Base-by-base conservation (phyloP, 1,140 invertebrate genomes). In the Alviniconcha marisindica region DNA sequence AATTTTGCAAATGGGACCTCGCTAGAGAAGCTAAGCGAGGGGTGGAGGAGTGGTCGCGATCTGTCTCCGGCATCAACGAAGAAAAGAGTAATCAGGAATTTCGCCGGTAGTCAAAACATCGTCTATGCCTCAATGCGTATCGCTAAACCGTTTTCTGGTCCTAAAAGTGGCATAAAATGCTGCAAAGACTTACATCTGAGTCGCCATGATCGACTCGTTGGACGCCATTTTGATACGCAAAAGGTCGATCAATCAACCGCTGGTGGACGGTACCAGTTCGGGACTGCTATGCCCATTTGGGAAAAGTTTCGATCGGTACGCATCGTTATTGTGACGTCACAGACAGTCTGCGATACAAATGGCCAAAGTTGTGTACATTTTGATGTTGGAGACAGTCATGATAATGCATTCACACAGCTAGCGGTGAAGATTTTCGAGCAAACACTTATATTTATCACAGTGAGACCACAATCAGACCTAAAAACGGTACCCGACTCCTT, bases 11-110 rank as follows among this genome's bases (percentile, higher is more conserved):
- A 40, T 38, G 38, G 15, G 2, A 7, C 36, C 24, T 40, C 36
- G 10, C 69, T 24, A 2, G 10, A 24, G 36, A 14, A 40, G 18
- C 24, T 33, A 24, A 18, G 12, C 36, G 36, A 40, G 69, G 10
- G 69, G 69, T 71, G 69, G 69, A 40, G 69, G 69, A 71, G 69
- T 71, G 69, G 69, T 71, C 69, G 69, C 33, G 69, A 71, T 40
- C 69, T 71, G 12, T 36, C 24, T 36, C n/a, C 38, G 15, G 36
- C 69, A 5, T 71, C 28, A 40, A 71, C 7, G 33, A 10, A 71
- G 40, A 18, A 40, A 24, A 21, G 21, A 24, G 4, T 21, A 71
- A 40, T 40, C 10, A 42, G 18, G 21, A 71, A 4, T 40, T 18
- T 24, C 24, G 5, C 69, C 31, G 36, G 18, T 38, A 7, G 33